Evolutionary conservation across 2,113 vertebrate genomes (phyloP), one percentile per base, ranked within the genome.

Genomic region (Cyanocitta stelleri): DNA sequence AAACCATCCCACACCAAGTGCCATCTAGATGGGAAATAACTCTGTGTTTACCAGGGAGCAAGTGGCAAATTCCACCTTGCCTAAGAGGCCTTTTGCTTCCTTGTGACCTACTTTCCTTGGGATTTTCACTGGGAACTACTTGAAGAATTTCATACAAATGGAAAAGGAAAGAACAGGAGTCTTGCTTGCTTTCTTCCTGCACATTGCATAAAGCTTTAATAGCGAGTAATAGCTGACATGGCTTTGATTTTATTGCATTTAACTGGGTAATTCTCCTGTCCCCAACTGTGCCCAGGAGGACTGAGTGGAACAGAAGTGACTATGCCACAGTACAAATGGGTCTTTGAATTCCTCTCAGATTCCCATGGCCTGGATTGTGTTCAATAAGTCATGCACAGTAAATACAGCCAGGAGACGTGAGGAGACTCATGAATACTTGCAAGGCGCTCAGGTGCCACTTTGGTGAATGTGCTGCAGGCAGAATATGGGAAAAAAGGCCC

Each of bases 211-310:
- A 97, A 93, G 88, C 89, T 95, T 96, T 96, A 90, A 93, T 91
- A 90, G 52, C 39, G 0, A 76, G 75, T 81, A 96, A 96, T 89
- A 86, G 89, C 88, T 93, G 90, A 96, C 95, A 96, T 44, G 81
- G 89, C n/a, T 95, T 95, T 96, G 95, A 90, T 97, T 97, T 97
- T 97, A 96, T 95, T 93, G 88, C 90, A 85, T 72, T 95, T 92
- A 92, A 96, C 93, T 88, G 91, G 88, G 89, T 74, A 92, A 96
- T 97, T 92, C 92, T 92, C 73, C 26, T 73, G 76, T 81, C 58
- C 83, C 81, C 79, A 94, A 82, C 80, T 88, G 81, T 69, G 87
- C 96, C 93, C 96, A 62, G 27, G 95, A 93, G 96, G 80, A 55
- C 80, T 74, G 80, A 95, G 77, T 3, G 30, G 91, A 90, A 56